These are phyloP conservation scores for Camptogramma bilineatum DNA, from an alignment of 2,888 invertebrate genomes.

Conservation along the genomic window DNA sequence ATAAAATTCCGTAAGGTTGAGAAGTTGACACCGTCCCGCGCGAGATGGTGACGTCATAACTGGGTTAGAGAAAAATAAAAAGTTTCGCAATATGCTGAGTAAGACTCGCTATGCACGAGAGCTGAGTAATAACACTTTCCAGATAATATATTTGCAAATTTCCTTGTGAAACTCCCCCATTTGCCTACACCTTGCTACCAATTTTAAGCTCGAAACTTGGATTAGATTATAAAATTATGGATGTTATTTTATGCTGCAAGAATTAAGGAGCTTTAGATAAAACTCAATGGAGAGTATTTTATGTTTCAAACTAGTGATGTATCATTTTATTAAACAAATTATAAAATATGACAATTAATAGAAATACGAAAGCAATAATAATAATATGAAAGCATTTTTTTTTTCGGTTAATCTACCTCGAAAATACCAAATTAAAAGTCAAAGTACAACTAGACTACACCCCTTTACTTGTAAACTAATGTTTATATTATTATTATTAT, in stretches of 20 bases:
- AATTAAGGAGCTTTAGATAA: constrained; percentile 32
- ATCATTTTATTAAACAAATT: neutral
- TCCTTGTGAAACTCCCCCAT: constrained; percentile 52
- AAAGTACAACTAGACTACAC: no score
- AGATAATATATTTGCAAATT: constrained; percentile 68
- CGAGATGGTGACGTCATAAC: constrained; percentile 65
- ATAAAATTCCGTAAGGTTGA: constrained; percentile 62
- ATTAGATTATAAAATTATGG: constrained; percentile 52
- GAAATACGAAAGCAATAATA: no score
- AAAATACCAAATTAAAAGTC: no score
- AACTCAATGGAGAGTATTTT: neutral
- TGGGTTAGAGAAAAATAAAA: constrained; percentile 80
- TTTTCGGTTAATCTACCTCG: no score
- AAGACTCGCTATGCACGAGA: constrained; percentile 62
- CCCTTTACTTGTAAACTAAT: no score
- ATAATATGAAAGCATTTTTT: no score
- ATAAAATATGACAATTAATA: no score
- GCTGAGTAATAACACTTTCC: constrained; percentile 65
- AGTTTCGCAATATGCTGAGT: constrained; percentile 75
- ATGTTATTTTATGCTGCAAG: constrained; percentile 45
- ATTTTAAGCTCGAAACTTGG: constrained; percentile 54
- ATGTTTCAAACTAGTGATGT: neutral
- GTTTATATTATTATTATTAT: no score
- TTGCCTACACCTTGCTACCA: constrained; percentile 49
- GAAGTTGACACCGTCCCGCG: constrained; percentile 62